Evolutionary conservation across 2,888 invertebrate genomes (phyloP).

Genomic region (Caenorhabditis sp.): DNA sequence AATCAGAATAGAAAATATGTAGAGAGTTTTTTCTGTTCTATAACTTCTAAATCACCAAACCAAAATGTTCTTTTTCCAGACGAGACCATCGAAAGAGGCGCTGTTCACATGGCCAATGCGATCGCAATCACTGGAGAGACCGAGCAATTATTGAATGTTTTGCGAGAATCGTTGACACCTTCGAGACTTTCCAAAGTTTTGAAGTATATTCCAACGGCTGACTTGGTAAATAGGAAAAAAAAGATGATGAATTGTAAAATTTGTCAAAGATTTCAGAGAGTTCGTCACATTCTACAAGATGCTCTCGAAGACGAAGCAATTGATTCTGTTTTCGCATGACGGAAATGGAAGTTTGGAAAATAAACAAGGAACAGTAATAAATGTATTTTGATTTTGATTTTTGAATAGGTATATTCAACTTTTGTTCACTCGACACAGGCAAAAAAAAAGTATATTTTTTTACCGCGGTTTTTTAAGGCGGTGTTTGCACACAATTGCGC

Average conservation of each 20-base stretch:
- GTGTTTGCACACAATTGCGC: no score
- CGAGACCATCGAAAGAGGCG: conserved; percentile 79
- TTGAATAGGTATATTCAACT: no score
- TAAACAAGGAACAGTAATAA: not conserved
- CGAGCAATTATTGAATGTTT: conserved; percentile 84
- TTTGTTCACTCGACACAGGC: no score
- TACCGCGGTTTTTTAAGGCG: no score
- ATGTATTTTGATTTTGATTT: not conserved
- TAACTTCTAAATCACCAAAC: no score
- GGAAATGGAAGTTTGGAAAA: no score
- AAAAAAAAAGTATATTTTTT: no score
- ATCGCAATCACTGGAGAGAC: conserved; percentile 97
- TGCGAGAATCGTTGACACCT: conserved; percentile 93
- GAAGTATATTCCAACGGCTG: conserved; percentile 36
- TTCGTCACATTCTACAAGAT: conserved; percentile 28
- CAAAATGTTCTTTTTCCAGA: conserved; percentile 17
- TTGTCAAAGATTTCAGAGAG: conserved; percentile 10
- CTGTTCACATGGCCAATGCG: conserved; percentile 94
- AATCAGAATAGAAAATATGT: no score
- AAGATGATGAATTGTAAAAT: not conserved
- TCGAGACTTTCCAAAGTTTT: conserved; percentile 79
- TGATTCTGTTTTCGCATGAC: not conserved
- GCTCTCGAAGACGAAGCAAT: conserved; percentile 17
- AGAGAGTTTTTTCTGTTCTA: no score
- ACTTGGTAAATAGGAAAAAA: conserved; percentile 11